Evolutionary conservation across 2,888 invertebrate genomes (phyloP).

Genomic region (Caenorhabditis uteleia): DNA sequence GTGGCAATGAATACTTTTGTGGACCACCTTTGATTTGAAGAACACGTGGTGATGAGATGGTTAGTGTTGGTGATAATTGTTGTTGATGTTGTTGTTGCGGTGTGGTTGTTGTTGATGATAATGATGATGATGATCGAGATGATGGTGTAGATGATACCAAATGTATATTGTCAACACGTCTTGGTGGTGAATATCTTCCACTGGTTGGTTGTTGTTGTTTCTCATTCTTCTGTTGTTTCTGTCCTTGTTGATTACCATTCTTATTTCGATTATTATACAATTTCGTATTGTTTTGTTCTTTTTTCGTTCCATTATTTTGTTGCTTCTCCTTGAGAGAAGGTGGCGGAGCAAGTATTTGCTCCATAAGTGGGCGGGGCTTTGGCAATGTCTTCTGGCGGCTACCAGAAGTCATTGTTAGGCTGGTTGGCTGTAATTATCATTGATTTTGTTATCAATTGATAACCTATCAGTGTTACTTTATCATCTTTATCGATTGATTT

Average conservation of each 20-base stretch:
- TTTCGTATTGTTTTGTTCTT: slow-evolving; percentile 3
- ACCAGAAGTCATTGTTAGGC: too few relatives aligned
- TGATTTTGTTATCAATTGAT: not conserved
- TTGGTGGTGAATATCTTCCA: slow-evolving; percentile 7
- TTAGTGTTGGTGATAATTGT: slow-evolving; percentile 4
- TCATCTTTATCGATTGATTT: slow-evolving; percentile 23
- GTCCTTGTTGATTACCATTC: too few relatives aligned
- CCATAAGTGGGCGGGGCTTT: slow-evolving; percentile 48
- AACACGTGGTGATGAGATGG: slow-evolving; percentile 30
- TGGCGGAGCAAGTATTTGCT: slow-evolving; percentile 29
- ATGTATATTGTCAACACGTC: slow-evolving; percentile 32
- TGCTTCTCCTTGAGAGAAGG: slow-evolving; percentile 20
- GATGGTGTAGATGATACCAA: slow-evolving; percentile 30
- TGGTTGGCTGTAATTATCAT: not conserved
- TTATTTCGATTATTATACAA: not conserved
- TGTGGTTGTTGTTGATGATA: slow-evolving; percentile 17
- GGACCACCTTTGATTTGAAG: slow-evolving; percentile 22
- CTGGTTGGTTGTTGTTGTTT: not conserved
- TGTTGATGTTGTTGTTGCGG: slow-evolving; percentile 13
- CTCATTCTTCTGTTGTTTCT: too few relatives aligned
- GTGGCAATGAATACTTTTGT: slow-evolving; percentile 30
- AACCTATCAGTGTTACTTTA: slow-evolving; percentile 17
- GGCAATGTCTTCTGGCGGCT: too few relatives aligned
- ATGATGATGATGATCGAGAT: slow-evolving; percentile 34
- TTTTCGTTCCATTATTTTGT: not conserved